Evolutionary conservation across 2,113 vertebrate genomes (phyloP), one percentile per base, ranked within the genome.

Genomic region (Dascyllus trimaculatus): DNA sequence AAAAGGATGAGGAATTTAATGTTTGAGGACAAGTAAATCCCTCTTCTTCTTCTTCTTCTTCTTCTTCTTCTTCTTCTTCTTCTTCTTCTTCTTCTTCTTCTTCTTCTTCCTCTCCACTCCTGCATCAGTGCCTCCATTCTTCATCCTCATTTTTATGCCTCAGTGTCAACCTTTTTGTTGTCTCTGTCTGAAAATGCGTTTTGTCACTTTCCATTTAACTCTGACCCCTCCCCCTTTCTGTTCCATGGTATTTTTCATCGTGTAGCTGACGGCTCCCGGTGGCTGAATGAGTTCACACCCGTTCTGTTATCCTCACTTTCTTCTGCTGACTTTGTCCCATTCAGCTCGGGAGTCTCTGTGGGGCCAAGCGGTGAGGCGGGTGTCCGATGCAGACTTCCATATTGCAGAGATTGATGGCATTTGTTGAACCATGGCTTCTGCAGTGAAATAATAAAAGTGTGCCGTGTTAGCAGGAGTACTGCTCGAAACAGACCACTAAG

Each of bases 351-450:
- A 81, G 79, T 83, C 81, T 85, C 68, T 43, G 48, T 73, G 76
- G 49, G 52, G 72, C 59, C 59, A 5, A 66, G 43, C 61, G 0
- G 4, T 48, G 72, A 69, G 79, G 61, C 46, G 21, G 53, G 46
- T 49, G 69, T 78, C 79, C 82, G 46, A 83, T 62, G 69, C 85
- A 80, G 75, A 75, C 79, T 58, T 22, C 74, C 25, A 4, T 49
- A 54, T 78, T 76, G 59, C 59, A 62, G 40, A 61, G 61, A 88
- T 75, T 75, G 85, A 91, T 83, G 54, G 78, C 67, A 43, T 79
- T 86, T 75, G 75, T 79, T 85, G 70, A 83, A 82, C 87, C 78
- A 48, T 68, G 56, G 68, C 66, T 87, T 88, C 69, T 78, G 65
- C 64, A 65, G 38, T 76, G 69, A 89, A 80, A 85, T 84, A 88